Evolutionary conservation across 2,797 vertebrate species (phyloP).

Genomic region (Anguilla obscura): DNA sequence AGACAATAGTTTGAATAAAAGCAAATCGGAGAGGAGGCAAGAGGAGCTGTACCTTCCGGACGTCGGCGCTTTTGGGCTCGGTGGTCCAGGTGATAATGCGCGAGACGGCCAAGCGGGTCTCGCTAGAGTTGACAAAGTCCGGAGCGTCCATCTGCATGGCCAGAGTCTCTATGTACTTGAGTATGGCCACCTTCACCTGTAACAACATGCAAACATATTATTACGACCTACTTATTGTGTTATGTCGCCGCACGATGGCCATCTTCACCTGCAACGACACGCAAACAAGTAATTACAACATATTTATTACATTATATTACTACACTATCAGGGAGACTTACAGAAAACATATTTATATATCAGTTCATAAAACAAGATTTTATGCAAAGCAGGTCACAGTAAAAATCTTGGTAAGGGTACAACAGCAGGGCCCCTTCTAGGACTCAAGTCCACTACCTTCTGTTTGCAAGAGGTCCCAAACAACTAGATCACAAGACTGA

Average conservation of each 20-base stretch:
- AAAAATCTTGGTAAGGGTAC: neutral
- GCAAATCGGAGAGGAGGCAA: neutral
- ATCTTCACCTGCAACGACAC: neutral
- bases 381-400: neutral
- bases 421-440: neutral
- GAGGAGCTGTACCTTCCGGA: constrained; percentile 81
- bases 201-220: neutral
- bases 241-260: neutral
- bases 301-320: neutral
- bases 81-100: constrained; percentile 97
- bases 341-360: neutral
- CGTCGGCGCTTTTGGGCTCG: constrained; percentile 96
- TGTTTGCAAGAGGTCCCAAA: neutral
- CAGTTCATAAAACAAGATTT: neutral
- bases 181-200: constrained; percentile 94
- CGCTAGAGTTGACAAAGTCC: constrained; percentile 95
- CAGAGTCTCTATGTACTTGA: constrained; percentile 95
- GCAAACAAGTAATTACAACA: neutral
- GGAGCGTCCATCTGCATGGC: constrained; percentile 93
- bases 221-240: neutral
- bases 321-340: neutral
- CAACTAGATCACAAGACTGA: neutral
- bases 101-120: constrained; percentile 93
- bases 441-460: neutral
- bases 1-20: neutral